Base-by-base conservation (phyloP, 1,140 invertebrate genomes). In the Saxidomus purpurata region DNA sequence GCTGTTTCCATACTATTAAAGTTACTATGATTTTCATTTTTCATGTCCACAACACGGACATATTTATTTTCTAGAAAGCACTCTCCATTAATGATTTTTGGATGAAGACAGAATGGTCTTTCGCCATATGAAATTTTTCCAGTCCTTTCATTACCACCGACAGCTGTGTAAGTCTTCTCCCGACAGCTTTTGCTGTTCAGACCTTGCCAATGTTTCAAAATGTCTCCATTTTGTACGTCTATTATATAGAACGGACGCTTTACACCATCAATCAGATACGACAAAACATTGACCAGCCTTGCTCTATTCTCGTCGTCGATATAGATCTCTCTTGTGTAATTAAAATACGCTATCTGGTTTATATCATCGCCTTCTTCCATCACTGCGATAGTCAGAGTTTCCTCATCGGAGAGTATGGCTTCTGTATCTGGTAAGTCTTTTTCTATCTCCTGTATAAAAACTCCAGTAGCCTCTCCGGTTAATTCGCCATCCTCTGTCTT, bases 31-130 rank as follows among this genome's bases (percentile, higher is more conserved):
- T 43, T 43, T 43, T 15, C 15, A 15, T 8, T 8, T 43, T 43
- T 43, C 89, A 91, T 91, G 40, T 93, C 88, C 22, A 92, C 43
- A 47, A 93, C 89, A 0, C 82, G 77, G 19, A 93, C 92, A 80
- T 90, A 90, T 17, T 91, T 61, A 63, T 93, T 93, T 69, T 91
- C 91, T n/a, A 91, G 55, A 43, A 74, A 80, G 34, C 92, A 93
- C 0, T 17, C 76, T 28, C 87, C 69, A 2, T 86, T 86, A 1
- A 76, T 38, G 11, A 74, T 77, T 19, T 28, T 87, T 2, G 88
- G 43, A 0, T 89, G 38, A n/a, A 91, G 79, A 67, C 89, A 92
- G 19, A 71, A 77, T n/a, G 89, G 90, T 0, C 47, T 34, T 0
- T 90, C 52, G 0, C 92, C 90, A 63, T 93, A 92, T 15, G 59